A percentile compares a stretch with the other conserved stretches of the same genome.
Evolutionary conservation across 1,140 invertebrate species (phyloP).

Genomic region (Cyphomyrmex costatus): DNA sequence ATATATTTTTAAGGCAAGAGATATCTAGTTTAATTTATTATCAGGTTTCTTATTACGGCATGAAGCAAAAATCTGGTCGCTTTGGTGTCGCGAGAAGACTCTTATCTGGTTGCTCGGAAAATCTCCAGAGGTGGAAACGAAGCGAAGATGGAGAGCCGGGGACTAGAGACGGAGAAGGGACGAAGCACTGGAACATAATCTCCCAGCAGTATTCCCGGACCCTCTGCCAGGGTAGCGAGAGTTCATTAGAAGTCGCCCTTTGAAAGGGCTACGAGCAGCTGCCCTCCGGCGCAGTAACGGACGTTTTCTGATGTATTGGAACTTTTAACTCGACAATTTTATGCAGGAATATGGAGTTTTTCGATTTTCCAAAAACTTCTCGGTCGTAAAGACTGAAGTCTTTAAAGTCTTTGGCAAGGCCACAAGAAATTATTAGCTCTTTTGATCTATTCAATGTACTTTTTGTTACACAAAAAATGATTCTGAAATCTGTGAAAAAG

Average conservation of each 20-base stretch:
- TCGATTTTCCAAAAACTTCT: background rate
- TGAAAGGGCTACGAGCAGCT: conserved; percentile 54
- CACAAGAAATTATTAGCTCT: background rate
- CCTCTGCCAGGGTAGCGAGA: conserved; percentile 30
- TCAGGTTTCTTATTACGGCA: background rate
- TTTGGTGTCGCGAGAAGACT: background rate
- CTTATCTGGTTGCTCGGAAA: conserved; percentile 16
- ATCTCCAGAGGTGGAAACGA: conserved; percentile 24
- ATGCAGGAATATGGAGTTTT: background rate
- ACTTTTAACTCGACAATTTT: background rate
- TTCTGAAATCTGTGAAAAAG: background rate
- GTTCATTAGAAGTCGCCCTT: conserved; percentile 62
- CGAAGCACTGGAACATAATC: conserved; percentile 14
- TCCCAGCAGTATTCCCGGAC: conserved; percentile 36
- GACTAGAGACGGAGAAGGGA: conserved; percentile 4
- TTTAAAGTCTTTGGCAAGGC: background rate
- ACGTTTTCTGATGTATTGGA: background rate
- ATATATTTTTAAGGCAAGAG: background rate
- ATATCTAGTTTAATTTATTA: conserved; percentile 18
- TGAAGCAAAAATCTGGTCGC: conserved; percentile 1
- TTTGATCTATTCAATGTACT: background rate
- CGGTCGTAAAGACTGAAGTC: background rate
- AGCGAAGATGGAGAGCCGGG: background rate
- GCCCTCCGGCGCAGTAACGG: conserved; percentile 44
- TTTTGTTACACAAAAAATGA: background rate